Base-by-base conservation (phyloP, 2,797 vertebrate genomes). In the Neostethus bicornis region DNA sequence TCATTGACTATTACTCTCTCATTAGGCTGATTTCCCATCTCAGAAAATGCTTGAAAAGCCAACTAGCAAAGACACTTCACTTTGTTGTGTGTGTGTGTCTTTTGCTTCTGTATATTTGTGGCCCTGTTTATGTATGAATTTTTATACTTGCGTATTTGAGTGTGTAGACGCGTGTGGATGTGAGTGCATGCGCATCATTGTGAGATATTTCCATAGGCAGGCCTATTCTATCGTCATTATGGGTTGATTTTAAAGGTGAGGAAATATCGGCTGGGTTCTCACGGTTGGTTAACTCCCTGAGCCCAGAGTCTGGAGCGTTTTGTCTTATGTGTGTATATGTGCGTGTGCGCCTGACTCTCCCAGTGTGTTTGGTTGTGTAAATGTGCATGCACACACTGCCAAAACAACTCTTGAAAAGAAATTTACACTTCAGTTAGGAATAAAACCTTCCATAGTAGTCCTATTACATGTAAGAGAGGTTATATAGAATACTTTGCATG, bases 1-100 rank as follows among this genome's bases (percentile, higher is more conserved):
- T 91, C 90, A 90, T 85, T 86, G 84, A 83, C 85, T 89, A 90
- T 91, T 91, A 90, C 85, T 63, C 79, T 83, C 80, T 89, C 85
- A 91, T 90, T 91, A 90, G 74, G 80, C 68, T 88, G 78, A 86
- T 90, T 88, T 91, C 83, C 80, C 85, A 75, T 85, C 75, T 90
- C 86, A 84, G 70, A 87, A 88, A 86, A 81, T 38, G 68, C 84
- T 89, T 87, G 87, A 78, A 83, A 70, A 64, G 56, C 72, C 85
- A 82, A 83, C 68, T 78, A 79, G 80, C 81, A 75, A 59, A 85
- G 81, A 85, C 80, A 79, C 76, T 83, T 75, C 67, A 70, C 75
- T 81, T 69, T 73, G 73, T 57, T 70, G 61, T 80, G 69, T 63
- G 54, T 63, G 51, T 71, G 56, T 67, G 57, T 69, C 46, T 51